Evolutionary conservation across 2,888 invertebrate genomes (phyloP).

Genomic region (Clusia tigrina): DNA sequence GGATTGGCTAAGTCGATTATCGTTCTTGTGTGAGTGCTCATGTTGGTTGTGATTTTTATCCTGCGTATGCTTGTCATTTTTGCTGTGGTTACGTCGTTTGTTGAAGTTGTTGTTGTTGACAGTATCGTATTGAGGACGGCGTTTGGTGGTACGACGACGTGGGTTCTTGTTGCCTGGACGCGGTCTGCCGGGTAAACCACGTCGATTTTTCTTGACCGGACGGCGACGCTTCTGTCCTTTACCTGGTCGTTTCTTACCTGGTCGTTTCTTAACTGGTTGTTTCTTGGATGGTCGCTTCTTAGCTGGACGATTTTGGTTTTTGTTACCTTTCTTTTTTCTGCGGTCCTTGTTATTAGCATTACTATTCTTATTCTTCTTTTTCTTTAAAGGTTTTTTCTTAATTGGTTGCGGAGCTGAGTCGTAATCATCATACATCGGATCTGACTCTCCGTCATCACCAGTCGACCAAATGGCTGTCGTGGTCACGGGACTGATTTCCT

Average conservation of each 20-base stretch:
- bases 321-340: conserved; percentile 27
- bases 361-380: conserved; percentile 19
- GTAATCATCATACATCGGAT: conserved; percentile 22
- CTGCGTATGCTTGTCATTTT: neutral
- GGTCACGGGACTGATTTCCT: conserved; percentile 38
- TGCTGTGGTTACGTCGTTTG: conserved; percentile 30
- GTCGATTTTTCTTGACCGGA: conserved; percentile 21
- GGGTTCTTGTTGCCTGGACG: conserved; percentile 12
- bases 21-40: neutral
- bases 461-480: conserved; percentile 51
- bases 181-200: neutral
- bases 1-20: neutral
- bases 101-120: neutral
- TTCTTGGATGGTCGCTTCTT: conserved; percentile 19
- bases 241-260: neutral
- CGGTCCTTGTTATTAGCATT: conserved; percentile 10
- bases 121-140: neutral
- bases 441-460: conserved; percentile 23
- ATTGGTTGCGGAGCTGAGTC: conserved; percentile 28
- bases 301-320: neutral
- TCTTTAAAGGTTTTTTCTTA: conserved; percentile 24
- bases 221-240: conserved; percentile 20
- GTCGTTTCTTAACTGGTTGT: neutral
- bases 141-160: neutral
- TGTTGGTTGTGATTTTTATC: neutral